Evolutionary conservation across 2,113 vertebrate genomes (phyloP), one percentile per base, ranked within the genome.

Genomic region (Lepus timidus): DNA sequence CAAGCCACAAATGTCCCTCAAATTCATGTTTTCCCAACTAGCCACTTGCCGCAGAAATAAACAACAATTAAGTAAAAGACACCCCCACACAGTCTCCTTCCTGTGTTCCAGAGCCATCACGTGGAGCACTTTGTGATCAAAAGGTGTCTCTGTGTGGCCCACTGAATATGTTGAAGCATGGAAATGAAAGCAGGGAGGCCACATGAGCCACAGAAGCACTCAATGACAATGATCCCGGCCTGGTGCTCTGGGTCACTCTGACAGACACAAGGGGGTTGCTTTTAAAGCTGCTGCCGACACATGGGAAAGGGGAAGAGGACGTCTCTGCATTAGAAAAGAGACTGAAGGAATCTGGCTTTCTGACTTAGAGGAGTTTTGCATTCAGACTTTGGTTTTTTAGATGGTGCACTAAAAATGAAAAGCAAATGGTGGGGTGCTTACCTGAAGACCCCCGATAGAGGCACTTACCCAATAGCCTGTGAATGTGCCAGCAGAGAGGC

Each of bases 241-340:
- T 96, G 80, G 76, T 95, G 96, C 95, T 95, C 79, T 62, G 80
- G 96, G 95, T 91, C 93, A 93, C 83, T 68, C 93, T 96, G 92
- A 96, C 94, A 97, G 96, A 96, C 93, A 87, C 94, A 79, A 95
- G 71, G 88, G 91, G 89, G 94, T 94, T 95, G 88, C 94, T 97
- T 96, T 95, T 95, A 96, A 94, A 96, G 85, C 80, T 87, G 67
- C 70, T 91, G 94, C 92, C 89, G 88, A 82, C 78, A 82, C 65
- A 80, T 52, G 49, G 44, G 78, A 93, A 79, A 81, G 86, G 29
- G 87, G 33, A 90, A 94, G 90, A 95, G 20, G 65, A 88, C 89
- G 58, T 80, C 36, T 89, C 29, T 94, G 76, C 67, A 92, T 96
- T 71, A 88, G 84, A 88, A 95, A 96, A 82, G 51, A 93, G 88